Conservation (phyloP, 2,888 invertebrate genomes). For the Trachelus troglodyta region DNA sequence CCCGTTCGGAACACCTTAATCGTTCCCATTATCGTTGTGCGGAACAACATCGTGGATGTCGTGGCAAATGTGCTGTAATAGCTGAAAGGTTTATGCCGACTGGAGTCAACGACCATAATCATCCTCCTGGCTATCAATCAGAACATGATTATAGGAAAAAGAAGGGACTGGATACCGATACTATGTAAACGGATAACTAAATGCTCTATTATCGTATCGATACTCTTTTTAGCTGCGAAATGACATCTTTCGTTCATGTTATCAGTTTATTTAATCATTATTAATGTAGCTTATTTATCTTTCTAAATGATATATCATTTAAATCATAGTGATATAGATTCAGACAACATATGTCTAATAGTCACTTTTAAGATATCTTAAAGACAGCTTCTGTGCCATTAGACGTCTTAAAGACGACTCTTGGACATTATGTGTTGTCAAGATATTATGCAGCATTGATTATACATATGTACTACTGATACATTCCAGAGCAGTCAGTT, state of each 20-base stretch:
- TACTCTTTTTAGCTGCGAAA: background rate
- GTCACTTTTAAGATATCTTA: too few species aligned
- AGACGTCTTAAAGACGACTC: too few species aligned
- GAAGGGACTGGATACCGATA: slow-evolving; percentile 41
- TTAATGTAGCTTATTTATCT: background rate
- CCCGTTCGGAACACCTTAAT: slow-evolving; percentile 50
- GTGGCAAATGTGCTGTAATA: slow-evolving; percentile 54
- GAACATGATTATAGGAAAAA: slow-evolving; percentile 53
- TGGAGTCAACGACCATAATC: slow-evolving; percentile 53
- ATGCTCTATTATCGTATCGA: background rate
- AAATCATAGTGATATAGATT: background rate
- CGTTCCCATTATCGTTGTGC: slow-evolving; percentile 54
- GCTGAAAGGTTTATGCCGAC: slow-evolving; percentile 55
- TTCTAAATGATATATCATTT: background rate
- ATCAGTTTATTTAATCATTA: background rate
- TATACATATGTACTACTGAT: background rate
- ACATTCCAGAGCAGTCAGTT: background rate
- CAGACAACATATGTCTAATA: too few species aligned
- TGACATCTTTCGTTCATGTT: background rate
- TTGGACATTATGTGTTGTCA: too few species aligned
- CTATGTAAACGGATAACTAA: slow-evolving; percentile 14
- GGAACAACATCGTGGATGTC: slow-evolving; percentile 54
- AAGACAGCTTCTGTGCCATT: too few species aligned
- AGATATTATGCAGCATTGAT: background rate
- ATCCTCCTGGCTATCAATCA: slow-evolving; percentile 52